Evolutionary conservation across 2,113 vertebrate species (phyloP).

Genomic region (Pyrgilauda ruficollis): DNA sequence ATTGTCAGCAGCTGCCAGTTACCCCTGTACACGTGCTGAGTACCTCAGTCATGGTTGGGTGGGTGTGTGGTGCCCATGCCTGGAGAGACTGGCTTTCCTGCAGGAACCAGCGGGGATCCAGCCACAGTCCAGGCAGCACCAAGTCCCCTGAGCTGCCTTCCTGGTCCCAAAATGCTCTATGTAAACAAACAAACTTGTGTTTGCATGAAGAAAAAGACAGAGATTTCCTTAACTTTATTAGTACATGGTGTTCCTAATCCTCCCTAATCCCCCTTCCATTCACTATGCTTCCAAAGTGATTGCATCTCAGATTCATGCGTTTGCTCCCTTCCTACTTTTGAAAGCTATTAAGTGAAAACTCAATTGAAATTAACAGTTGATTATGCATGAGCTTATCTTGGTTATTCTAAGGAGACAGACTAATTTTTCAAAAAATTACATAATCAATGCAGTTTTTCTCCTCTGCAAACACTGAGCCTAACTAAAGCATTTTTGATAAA

Average conservation of each 20-base stretch:
- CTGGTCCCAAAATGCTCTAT: not conserved
- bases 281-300: not conserved
- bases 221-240: not conserved
- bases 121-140: not conserved
- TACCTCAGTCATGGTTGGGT: accelerated
- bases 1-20: not conserved
- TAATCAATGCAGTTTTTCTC: not conserved
- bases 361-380: not conserved
- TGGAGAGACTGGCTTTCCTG: not conserved
- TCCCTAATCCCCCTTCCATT: not conserved
- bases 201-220: not conserved
- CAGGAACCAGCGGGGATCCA: accelerated
- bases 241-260: not conserved
- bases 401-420: not conserved
- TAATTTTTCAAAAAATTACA: not conserved
- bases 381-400: not conserved
- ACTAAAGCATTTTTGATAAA: not conserved
- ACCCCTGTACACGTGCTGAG: not conserved
- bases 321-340: not conserved
- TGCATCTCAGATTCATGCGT: not conserved
- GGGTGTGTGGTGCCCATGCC: accelerated
- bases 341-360: not conserved
- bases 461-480: not conserved
- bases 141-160: accelerated
- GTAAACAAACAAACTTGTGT: not conserved